A percentile compares a stretch with the other conserved stretches of the same genome.
Evolutionary conservation across 2,797 vertebrate genomes (phyloP).

Genomic region (Mus spretus): DNA sequence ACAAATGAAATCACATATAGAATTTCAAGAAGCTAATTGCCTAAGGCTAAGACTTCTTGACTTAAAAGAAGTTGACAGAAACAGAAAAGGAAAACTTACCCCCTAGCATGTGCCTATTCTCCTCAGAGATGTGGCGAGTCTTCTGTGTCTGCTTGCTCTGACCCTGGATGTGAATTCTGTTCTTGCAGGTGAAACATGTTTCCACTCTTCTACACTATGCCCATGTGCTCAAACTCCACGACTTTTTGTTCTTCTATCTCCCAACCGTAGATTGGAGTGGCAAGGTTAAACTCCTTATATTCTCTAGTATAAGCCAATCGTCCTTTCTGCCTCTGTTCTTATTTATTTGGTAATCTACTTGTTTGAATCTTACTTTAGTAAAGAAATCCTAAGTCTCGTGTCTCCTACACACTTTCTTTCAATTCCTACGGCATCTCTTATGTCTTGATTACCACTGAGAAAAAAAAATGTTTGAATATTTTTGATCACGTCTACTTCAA

Average conservation of each 20-base stretch:
- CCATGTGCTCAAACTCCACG: background rate
- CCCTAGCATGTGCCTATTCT: background rate
- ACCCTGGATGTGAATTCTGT: background rate
- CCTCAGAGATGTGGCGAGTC: background rate
- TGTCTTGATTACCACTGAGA: background rate
- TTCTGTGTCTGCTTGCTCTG: background rate
- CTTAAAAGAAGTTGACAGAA: background rate
- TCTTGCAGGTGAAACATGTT: background rate
- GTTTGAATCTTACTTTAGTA: background rate
- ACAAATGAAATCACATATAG: conserved; percentile 11
- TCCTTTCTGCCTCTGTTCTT: background rate
- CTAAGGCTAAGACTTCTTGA: background rate
- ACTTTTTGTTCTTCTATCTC: background rate
- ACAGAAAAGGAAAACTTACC: background rate
- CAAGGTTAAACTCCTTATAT: background rate
- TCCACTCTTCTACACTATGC: background rate
- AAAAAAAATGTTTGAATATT: conserved; percentile 1
- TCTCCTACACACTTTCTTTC: background rate
- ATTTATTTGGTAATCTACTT: background rate
- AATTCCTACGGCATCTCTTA: background rate
- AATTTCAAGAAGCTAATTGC: background rate
- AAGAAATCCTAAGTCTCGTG: background rate
- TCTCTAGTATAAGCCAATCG: background rate
- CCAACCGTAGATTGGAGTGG: background rate
- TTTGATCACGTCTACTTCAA: background rate